These are phyloP conservation scores for Protodeltote pygarga DNA, from an alignment of 2,888 invertebrate species.

Conservation along the genomic window DNA sequence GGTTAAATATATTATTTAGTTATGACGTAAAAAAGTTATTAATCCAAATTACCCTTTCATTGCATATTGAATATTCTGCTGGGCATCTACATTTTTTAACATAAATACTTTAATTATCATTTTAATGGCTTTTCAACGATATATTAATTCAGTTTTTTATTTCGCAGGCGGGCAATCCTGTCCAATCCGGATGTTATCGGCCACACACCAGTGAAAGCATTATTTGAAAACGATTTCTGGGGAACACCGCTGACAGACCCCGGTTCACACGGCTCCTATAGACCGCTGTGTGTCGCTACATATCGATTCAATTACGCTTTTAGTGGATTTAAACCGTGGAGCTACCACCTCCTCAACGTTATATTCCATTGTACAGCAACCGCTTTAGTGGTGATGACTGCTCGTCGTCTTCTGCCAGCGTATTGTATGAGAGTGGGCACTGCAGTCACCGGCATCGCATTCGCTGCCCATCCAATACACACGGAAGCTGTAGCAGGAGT, in stretches of 20 bases:
- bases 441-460: conserved; percentile 93
- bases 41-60: conserved; percentile 4
- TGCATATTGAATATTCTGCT: conserved; percentile 16
- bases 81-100: conserved; percentile 35
- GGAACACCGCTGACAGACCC: conserved; percentile 97
- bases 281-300: conserved; percentile 96
- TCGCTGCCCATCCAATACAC: conserved; percentile 98
- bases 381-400: conserved; percentile 92
- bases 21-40: conserved; percentile 3
- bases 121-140: conserved; percentile 17
- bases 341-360: conserved; percentile 95
- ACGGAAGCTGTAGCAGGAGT: conserved; percentile 98
- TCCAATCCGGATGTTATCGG: conserved; percentile 97
- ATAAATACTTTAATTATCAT: conserved; percentile 31
- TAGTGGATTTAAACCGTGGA: conserved; percentile 92
- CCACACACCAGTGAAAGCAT: conserved; percentile 92
- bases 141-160: conserved; percentile 61
- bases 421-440: conserved; percentile 89
- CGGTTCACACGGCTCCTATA: conserved; percentile 98
- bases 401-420: conserved; percentile 89
- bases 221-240: conserved; percentile 98
- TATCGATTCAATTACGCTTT: conserved; percentile 94
- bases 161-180: conserved; percentile 96
- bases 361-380: conserved; percentile 95
- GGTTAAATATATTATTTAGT: conserved; percentile 1